These are phyloP conservation scores for Oligia latruncula DNA, from an alignment of 2,888 invertebrate species.

Conservation along the genomic window DNA sequence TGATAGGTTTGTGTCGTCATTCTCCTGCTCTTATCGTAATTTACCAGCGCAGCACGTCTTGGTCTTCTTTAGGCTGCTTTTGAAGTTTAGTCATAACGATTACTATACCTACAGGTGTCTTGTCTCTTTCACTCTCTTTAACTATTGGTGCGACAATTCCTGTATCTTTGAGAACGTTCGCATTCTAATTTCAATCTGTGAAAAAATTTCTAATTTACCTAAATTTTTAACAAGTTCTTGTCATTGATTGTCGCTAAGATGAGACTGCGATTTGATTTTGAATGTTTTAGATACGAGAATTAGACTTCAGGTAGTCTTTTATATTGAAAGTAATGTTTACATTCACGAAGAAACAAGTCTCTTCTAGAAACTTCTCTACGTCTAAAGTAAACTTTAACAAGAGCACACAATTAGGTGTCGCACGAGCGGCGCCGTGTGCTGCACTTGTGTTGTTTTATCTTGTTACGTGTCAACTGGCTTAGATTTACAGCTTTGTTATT, in stretches of 20 bases:
- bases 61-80: too few relatives aligned
- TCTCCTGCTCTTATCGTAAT: neutral
- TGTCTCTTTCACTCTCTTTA: neutral
- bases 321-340: neutral
- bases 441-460: conserved; percentile 73
- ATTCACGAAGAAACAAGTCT: neutral
- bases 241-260: neutral
- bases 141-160: too few relatives aligned
- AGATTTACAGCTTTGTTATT: conserved; percentile 62
- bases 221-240: neutral
- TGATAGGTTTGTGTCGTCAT: neutral
- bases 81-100: too few relatives aligned
- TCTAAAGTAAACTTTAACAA: conserved; percentile 69
- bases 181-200: too few relatives aligned
- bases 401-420: conserved; percentile 75
- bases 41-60: too few relatives aligned
- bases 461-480: conserved; percentile 67
- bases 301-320: too few relatives aligned
- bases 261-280: neutral
- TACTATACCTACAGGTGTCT: too few relatives aligned
- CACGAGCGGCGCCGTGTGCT: conserved; percentile 62
- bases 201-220: too few relatives aligned
- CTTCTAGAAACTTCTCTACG: conserved; percentile 42
- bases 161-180: too few relatives aligned
- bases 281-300: neutral